Conservation (phyloP, 2,888 invertebrate genomes). For the Ormyrus labotus region DNA sequence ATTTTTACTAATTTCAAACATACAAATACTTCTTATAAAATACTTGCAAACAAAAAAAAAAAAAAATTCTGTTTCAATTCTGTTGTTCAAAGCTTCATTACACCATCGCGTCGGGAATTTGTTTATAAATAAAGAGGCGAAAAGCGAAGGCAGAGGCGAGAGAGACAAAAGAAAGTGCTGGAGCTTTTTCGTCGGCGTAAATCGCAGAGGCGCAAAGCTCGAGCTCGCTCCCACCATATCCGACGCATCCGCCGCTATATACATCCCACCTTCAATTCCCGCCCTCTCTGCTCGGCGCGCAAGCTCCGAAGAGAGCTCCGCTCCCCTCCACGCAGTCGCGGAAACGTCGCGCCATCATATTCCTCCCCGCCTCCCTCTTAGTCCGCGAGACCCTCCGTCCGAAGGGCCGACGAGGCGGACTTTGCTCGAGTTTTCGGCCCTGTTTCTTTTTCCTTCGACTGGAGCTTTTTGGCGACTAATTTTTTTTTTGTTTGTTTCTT, state of each 20-base stretch:
- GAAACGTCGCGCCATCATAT: conserved; percentile 34
- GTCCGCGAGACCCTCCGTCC: background rate
- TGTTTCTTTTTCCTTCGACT: too few relatives aligned
- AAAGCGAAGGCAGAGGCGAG: background rate
- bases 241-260: conserved; percentile 10
- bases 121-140: conserved; percentile 11
- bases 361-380: conserved; percentile 15
- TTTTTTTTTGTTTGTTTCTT: too few relatives aligned
- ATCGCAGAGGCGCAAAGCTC: background rate
- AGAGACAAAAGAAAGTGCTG: background rate
- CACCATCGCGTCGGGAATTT: background rate
- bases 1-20: too few relatives aligned
- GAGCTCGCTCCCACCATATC: conserved; percentile 3
- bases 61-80: too few relatives aligned
- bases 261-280: conserved; percentile 48
- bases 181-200: background rate
- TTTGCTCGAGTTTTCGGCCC: too few relatives aligned
- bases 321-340: conserved; percentile 7
- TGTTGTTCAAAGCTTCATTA: too few relatives aligned
- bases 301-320: conserved; percentile 9
- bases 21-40: too few relatives aligned
- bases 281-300: conserved; percentile 39
- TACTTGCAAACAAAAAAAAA: too few relatives aligned
- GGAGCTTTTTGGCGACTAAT: too few relatives aligned
- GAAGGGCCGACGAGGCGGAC: too few relatives aligned